Base-by-base conservation (phyloP, 2,113 vertebrate genomes). In the Vidua macroura region DNA sequence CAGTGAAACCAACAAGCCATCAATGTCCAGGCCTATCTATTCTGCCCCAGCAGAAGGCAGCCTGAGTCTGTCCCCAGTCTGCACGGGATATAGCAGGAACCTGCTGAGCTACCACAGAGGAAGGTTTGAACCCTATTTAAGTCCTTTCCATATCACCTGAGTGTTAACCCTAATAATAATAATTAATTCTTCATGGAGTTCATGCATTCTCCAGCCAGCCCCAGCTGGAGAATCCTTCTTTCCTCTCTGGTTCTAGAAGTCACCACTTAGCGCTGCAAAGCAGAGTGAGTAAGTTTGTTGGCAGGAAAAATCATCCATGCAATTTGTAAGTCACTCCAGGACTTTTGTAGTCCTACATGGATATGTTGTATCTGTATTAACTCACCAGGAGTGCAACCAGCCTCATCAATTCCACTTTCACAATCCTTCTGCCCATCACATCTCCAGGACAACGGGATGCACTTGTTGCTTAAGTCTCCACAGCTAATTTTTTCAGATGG, bases 341-440 rank as follows among this genome's bases (percentile, higher is more conserved):
- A 81, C 25, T 60, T 70, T 43, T 16, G 49, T 11, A 63, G 25
- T 31, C 24, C 55, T 74, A 37, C 44, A 55, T 35, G n/a, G 69
- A 86, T 35, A 88, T 33, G 33, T 19, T 74, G 56, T 15, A 33
- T n/a, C 73, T 4, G 3, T 43, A 83, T 60, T 60, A 56, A 97
- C 98, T 97, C 92, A 99, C 99, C 98, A 93, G 98, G 98, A n/a
- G 98, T 97, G 56, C 99, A 99, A 91, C 98, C 98, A 51, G 98
- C 98, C 93, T 99, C 99, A 6, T 99, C 99, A 1, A 98, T 97
- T 31, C 99, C 99, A 5, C 98, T 99, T 96, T 99, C 99, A 73
- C 99, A 99, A 78, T 99, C 99, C 95, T 97, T 98, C 97, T 99
- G 99, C 6, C 99, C 99, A 30, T 99, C 99, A 35, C 99, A 99